Conservation (phyloP, 2,888 invertebrate species). For the Leptarthrus brevirostris region DNA sequence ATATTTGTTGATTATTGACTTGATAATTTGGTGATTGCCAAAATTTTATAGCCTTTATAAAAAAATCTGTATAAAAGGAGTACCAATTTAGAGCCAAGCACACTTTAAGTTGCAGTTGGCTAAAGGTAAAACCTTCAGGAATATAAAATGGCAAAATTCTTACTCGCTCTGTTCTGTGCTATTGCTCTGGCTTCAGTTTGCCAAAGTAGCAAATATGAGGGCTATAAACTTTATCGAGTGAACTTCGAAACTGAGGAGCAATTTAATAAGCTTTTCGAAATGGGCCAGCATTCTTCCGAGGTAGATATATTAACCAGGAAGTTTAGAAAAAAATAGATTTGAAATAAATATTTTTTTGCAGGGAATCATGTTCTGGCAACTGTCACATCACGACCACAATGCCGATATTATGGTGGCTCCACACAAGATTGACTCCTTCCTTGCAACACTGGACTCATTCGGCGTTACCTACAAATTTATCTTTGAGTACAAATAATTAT, state of each 20-base stretch:
- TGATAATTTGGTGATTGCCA: too few species aligned
- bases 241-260: slow-evolving; percentile 18
- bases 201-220: slow-evolving; percentile 11
- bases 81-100: too few species aligned
- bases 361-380: slow-evolving; percentile 41
- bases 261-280: neutral
- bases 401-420: slow-evolving; percentile 69
- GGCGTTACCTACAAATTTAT: slow-evolving; percentile 8
- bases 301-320: neutral
- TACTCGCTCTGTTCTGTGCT: slow-evolving; percentile 15
- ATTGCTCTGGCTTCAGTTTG: slow-evolving; percentile 11
- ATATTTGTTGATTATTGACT: too few species aligned
- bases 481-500: too few species aligned
- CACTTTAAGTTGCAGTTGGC: too few species aligned
- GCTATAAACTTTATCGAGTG: slow-evolving; percentile 14
- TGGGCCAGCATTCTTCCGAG: slow-evolving; percentile 38
- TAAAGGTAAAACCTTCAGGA: too few species aligned
- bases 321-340: too few species aligned
- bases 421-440: slow-evolving; percentile 61
- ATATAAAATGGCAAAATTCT: slow-evolving; percentile 16
- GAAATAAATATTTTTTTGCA: neutral
- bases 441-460: slow-evolving; percentile 11
- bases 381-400: slow-evolving; percentile 61
- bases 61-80: too few species aligned
- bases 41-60: too few species aligned